phyloP scores from a whole-genome alignment of 2,113 vertebrate genomes.

The Ovis aries region DNA sequence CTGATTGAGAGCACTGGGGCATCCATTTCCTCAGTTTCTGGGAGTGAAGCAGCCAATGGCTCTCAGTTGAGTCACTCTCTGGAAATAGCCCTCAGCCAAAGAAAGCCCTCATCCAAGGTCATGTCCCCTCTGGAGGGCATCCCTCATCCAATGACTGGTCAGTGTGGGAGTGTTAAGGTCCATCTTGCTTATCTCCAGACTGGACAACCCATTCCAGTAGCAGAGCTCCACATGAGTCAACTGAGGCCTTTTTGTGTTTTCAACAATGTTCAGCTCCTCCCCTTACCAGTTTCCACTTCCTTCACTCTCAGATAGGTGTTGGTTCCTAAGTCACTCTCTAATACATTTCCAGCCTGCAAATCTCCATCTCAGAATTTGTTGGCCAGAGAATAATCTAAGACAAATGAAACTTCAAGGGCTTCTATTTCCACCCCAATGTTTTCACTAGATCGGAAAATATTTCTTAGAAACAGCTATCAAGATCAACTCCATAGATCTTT shows the following conservation, averaged over 20 bases:
- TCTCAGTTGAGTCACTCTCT: neutral
- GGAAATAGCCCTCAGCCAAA: neutral
- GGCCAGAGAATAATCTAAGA: neutral
- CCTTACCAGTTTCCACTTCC: neutral
- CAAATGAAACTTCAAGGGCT: neutral
- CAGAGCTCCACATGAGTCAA: neutral
- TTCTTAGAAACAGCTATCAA: neutral
- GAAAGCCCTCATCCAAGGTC: neutral
- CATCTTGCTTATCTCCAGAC: neutral
- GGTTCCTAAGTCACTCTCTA: neutral
- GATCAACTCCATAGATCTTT: neutral
- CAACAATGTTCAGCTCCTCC: neutral
- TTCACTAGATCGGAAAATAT: neutral
- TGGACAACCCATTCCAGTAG: neutral
- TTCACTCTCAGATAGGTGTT: neutral
- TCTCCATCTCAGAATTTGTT: neutral
- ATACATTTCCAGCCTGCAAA: neutral
- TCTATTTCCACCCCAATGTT: neutral
- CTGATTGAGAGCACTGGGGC: too few species aligned
- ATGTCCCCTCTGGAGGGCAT: neutral
- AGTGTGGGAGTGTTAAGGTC: neutral
- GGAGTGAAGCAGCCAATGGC: neutral
- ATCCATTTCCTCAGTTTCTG: neutral
- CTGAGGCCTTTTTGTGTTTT: neutral
- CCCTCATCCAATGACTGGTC: neutral